Evolutionary conservation across 1,140 invertebrate species (phyloP).

Genomic region (Drosophila ohnishii): DNA sequence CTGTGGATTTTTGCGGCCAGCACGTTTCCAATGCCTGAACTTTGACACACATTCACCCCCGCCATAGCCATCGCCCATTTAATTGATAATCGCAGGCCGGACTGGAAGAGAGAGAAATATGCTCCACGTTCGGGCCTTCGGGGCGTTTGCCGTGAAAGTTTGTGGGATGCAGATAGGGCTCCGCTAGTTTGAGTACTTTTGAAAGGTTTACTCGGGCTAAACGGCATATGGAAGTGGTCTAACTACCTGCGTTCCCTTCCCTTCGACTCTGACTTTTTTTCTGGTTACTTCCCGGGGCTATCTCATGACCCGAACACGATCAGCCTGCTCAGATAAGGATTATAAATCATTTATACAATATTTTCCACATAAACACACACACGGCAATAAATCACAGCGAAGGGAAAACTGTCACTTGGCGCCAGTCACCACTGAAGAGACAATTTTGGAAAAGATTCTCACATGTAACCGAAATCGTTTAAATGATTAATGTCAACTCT

Average conservation of each 20-base stretch:
- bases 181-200: constrained; percentile 14
- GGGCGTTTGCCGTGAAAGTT: constrained; percentile 71
- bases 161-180: constrained; percentile 33
- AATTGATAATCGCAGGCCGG: constrained; percentile 74
- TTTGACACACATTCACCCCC: constrained; percentile 76
- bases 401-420: constrained; percentile 74
- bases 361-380: constrained; percentile 68
- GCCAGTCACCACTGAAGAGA: constrained; percentile 61
- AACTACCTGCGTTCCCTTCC: constrained; percentile 38
- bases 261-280: neutral
- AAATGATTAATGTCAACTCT: constrained; percentile 73
- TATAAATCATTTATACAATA: constrained; percentile 79
- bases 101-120: constrained; percentile 57
- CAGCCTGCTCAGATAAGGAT: constrained; percentile 71
- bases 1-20: constrained; percentile 62
- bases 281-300: constrained; percentile 35
- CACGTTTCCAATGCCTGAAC: constrained; percentile 77
- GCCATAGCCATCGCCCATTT: constrained; percentile 33
- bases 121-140: constrained; percentile 68
- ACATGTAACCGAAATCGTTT: constrained; percentile 62
- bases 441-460: constrained; percentile 60
- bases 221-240: constrained; percentile 35
- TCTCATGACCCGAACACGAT: constrained; percentile 67
- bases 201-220: constrained; percentile 39
- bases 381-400: constrained; percentile 69